phyloP scores from a whole-genome alignment of 2,113 vertebrate species.

The Romanogobio albipinnatus region DNA sequence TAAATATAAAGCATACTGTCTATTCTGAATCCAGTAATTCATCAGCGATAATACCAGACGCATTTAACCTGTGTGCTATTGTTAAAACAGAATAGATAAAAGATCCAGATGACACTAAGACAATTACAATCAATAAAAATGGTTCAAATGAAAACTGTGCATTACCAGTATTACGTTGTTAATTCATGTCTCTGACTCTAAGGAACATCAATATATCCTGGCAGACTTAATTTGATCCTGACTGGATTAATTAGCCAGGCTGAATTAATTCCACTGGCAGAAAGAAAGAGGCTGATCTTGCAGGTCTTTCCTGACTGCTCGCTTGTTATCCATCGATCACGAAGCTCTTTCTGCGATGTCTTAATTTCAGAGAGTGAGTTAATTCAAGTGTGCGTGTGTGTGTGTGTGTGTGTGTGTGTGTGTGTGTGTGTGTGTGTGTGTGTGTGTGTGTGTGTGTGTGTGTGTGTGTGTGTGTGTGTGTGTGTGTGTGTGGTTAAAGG shows the following conservation, averaged over 20 bases:
- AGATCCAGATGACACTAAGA: constrained; percentile 8
- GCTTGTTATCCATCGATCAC: constrained; percentile 30
- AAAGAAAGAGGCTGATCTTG: constrained; percentile 16
- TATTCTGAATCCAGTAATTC: background rate
- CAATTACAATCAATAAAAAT: constrained; percentile 1
- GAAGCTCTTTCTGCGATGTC: constrained; percentile 11
- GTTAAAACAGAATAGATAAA: background rate
- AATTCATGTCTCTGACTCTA: constrained; percentile 5
- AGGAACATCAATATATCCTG: constrained; percentile 8
- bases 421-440: too few relatives aligned
- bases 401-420: too few relatives aligned
- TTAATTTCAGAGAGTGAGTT: constrained; percentile 30
- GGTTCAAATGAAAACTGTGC: constrained; percentile 1
- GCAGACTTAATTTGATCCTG: constrained; percentile 30
- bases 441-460: background rate
- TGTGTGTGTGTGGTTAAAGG: background rate
- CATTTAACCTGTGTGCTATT: background rate
- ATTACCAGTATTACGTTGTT: constrained; percentile 3
- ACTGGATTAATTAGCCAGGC: constrained; percentile 15
- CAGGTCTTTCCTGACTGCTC: constrained; percentile 11
- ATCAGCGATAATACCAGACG: background rate
- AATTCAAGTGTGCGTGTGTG: background rate
- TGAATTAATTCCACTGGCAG: constrained; percentile 15
- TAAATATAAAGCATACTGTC: background rate
- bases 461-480: background rate